A percentile compares a stretch with the other conserved stretches of the same genome.
Evolutionary conservation across 2,888 invertebrate species (phyloP).

Genomic region (Amphipyra berbera): DNA sequence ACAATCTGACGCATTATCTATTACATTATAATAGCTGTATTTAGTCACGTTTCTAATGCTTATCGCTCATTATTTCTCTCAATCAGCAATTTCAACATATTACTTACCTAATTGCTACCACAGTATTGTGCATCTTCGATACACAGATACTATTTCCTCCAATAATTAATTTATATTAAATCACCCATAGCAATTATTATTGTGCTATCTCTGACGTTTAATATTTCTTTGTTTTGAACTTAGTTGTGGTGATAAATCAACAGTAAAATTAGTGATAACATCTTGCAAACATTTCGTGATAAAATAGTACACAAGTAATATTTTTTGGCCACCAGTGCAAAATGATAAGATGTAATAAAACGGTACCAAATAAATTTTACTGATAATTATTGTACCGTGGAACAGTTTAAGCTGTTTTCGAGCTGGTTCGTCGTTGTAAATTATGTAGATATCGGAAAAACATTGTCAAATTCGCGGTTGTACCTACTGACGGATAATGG

Average conservation of each 20-base stretch:
- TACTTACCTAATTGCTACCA: slow-evolving; percentile 19
- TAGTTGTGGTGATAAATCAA: slow-evolving; percentile 27
- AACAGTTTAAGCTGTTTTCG: slow-evolving; percentile 17
- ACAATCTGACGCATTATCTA: slow-evolving; percentile 10
- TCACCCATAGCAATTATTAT: slow-evolving; percentile 5
- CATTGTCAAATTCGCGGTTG: neutral
- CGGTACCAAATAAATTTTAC: slow-evolving; percentile 15
- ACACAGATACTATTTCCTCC: slow-evolving; percentile 11
- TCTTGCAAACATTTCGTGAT: slow-evolving; percentile 27
- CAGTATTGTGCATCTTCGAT: slow-evolving; percentile 14
- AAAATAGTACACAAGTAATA: slow-evolving; percentile 10
- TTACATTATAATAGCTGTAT: slow-evolving; percentile 13
- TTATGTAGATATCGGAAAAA: slow-evolving; percentile 4
- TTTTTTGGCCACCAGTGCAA: slow-evolving; percentile 22
- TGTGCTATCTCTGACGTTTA: slow-evolving; percentile 31
- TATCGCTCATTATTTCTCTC: slow-evolving; percentile 35
- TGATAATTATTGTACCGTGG: slow-evolving; percentile 21
- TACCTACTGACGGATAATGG: slow-evolving; percentile 9
- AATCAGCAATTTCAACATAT: slow-evolving; percentile 23
- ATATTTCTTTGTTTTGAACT: slow-evolving; percentile 40
- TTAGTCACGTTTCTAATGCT: slow-evolving; percentile 37
- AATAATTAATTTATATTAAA: slow-evolving; percentile 19
- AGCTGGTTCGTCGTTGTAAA: slow-evolving; percentile 12
- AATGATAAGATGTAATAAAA: slow-evolving; percentile 38
- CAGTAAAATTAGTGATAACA: slow-evolving; percentile 31